These are phyloP conservation scores for Osmoderma eremita DNA, from an alignment of 2,888 invertebrate genomes.

Conservation along the genomic window DNA sequence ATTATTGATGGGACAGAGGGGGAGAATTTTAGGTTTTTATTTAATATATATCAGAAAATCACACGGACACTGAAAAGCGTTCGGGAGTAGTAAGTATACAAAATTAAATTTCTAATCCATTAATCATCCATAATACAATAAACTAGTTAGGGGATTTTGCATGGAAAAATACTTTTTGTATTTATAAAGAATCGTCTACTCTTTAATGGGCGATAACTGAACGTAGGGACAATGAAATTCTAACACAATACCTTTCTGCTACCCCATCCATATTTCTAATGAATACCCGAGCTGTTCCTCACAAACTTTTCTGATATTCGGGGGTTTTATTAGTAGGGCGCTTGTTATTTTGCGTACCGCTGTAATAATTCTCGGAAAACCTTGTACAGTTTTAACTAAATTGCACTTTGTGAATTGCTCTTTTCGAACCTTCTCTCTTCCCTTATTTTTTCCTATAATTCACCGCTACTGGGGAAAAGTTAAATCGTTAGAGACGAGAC, in stretches of 20 bases:
- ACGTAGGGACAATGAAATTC: constrained; percentile 36
- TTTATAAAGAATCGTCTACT: constrained; percentile 47
- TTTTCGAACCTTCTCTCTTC: background rate
- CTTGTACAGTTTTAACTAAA: constrained; percentile 5
- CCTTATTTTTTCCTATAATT: background rate
- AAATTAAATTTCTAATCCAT: constrained; percentile 48
- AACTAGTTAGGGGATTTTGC: constrained; percentile 56
- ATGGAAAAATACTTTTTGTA: constrained; percentile 54
- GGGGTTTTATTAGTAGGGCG: constrained; percentile 14
- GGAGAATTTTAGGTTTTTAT: constrained; percentile 25
- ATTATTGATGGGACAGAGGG: constrained; percentile 11
- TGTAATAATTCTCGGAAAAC: constrained; percentile 15
- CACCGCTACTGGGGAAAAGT: background rate
- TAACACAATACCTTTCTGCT: constrained; percentile 39
- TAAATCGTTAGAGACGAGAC: too few species aligned
- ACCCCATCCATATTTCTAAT: constrained; percentile 39
- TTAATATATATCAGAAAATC: constrained; percentile 32
- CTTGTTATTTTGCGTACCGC: background rate
- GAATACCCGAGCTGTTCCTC: constrained; percentile 28
- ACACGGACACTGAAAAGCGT: background rate
- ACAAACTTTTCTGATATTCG: constrained; percentile 17
- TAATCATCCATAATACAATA: constrained; percentile 54
- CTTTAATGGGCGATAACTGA: constrained; percentile 39
- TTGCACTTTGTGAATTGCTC: background rate
- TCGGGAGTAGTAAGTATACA: background rate